Conservation (phyloP, 2,113 vertebrate genomes). For the Serilophus lunatus region DNA sequence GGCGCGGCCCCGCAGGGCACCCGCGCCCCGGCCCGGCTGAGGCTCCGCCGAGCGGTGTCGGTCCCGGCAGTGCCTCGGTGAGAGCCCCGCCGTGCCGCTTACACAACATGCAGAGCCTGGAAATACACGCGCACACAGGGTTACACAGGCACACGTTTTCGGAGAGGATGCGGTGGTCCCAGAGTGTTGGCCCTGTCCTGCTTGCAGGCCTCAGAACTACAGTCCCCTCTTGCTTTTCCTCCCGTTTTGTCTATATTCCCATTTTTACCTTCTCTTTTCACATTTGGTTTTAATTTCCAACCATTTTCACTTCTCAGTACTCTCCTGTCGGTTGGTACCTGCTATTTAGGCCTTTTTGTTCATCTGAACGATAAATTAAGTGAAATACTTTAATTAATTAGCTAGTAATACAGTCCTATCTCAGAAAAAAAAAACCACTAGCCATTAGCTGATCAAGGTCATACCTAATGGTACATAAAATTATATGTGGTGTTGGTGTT, state of each 20-base stretch:
- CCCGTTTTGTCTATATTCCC: background rate
- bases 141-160: rapidly evolving
- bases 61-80: background rate
- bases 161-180: background rate
- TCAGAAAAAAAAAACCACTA: background rate
- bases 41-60: background rate
- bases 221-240: background rate
- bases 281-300: background rate
- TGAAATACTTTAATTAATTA: background rate
- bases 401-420: background rate
- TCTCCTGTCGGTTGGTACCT: background rate
- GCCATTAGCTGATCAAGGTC: background rate
- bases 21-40: background rate
- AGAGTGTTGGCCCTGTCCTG: background rate
- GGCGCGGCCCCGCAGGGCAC: too few species aligned
- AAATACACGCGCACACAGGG: rapidly evolving
- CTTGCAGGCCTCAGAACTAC: background rate
- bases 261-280: background rate
- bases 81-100: background rate
- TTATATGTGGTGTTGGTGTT: background rate
- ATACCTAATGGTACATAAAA: background rate
- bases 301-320: background rate
- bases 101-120: rapidly evolving
- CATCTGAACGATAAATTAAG: background rate
- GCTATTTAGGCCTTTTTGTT: background rate